phyloP scores from a whole-genome alignment of 2,113 vertebrate genomes.

The Clinocottus analis region DNA sequence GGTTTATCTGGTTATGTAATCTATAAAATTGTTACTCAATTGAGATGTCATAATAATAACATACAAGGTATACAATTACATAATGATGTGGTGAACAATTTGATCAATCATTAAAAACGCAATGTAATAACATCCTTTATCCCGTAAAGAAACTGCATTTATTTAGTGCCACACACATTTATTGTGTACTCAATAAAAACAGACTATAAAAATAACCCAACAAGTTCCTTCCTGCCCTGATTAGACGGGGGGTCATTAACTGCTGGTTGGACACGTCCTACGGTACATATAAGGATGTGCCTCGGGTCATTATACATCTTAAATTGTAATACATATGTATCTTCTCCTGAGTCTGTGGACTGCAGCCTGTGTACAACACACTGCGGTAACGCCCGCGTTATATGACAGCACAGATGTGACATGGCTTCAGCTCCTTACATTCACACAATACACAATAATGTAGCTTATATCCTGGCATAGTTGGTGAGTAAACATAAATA shows the following conservation, averaged over 20 bases:
- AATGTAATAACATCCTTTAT: neutral
- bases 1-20: neutral
- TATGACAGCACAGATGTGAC: neutral
- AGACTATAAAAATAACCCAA: neutral
- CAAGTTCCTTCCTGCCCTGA: neutral
- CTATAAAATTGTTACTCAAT: neutral
- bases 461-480: no score
- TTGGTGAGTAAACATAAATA: neutral
- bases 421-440: neutral
- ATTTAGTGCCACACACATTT: neutral
- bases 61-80: neutral
- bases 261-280: neutral
- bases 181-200: neutral
- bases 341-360: neutral
- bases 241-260: neutral
- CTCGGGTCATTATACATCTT: neutral
- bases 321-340: neutral
- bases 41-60: neutral
- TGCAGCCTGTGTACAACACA: neutral
- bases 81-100: neutral
- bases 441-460: neutral
- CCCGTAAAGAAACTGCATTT: neutral
- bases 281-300: neutral
- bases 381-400: constrained; percentile 26
- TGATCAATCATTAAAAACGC: neutral